Conservation (phyloP, 2,113 vertebrate genomes). For the Eclectus roratus region DNA sequence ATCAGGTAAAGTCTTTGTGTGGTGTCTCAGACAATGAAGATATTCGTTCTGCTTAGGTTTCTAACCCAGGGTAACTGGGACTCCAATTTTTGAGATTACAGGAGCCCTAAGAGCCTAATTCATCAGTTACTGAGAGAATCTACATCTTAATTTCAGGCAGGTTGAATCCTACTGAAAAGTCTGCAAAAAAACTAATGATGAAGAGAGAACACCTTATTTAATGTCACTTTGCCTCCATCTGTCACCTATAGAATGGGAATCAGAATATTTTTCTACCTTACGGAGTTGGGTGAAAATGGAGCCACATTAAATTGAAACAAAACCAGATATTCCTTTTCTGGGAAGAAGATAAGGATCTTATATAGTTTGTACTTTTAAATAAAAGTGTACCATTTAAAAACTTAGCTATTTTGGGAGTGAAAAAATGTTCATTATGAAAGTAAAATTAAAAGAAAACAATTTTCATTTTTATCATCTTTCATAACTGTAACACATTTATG, state of each 20-base stretch:
- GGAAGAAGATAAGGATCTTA: background rate
- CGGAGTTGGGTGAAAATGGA: background rate
- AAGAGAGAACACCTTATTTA: background rate
- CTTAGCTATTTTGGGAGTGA: slow-evolving; percentile 58
- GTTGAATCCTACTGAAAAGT: background rate
- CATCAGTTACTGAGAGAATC: background rate
- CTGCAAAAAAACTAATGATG: background rate
- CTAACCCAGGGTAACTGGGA: background rate
- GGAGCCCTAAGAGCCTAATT: background rate
- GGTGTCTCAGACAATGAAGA: background rate
- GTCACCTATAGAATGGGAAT: background rate
- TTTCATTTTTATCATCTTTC: slow-evolving; percentile 57
- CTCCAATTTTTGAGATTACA: background rate
- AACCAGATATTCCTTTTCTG: background rate
- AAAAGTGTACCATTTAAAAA: slow-evolving; percentile 42
- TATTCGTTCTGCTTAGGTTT: background rate
- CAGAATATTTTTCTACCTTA: background rate
- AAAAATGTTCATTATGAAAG: slow-evolving; percentile 56
- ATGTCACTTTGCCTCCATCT: background rate
- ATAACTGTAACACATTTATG: slow-evolving; percentile 42
- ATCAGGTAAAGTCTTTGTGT: background rate
- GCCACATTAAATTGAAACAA: background rate
- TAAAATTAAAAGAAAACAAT: slow-evolving; percentile 62
- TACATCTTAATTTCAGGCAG: background rate
- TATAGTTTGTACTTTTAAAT: background rate